A percentile compares a stretch with the other conserved stretches of the same genome.
Conservation (phyloP, 2,888 invertebrate genomes). For the Parnassius mnemosyne region DNA sequence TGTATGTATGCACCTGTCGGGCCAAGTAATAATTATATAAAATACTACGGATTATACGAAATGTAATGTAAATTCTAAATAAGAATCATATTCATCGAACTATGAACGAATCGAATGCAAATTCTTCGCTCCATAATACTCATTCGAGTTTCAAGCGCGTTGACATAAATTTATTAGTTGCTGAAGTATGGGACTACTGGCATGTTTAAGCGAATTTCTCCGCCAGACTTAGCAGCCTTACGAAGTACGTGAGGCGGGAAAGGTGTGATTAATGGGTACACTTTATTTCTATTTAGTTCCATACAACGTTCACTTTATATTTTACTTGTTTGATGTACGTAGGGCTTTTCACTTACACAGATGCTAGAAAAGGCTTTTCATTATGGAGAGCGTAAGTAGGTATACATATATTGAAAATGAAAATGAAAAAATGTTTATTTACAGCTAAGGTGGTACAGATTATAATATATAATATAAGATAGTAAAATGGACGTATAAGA, state of each 20-base stretch:
- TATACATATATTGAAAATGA: too few species aligned
- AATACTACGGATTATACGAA: too few species aligned
- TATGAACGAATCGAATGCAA: conserved; percentile 5
- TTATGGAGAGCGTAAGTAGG: too few species aligned
- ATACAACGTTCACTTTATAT: conserved; percentile 11
- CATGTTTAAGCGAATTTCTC: conserved; percentile 20
- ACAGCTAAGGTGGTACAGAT: too few species aligned
- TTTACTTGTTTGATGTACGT: not conserved
- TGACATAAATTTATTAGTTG: conserved; percentile 22
- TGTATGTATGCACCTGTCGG: too few species aligned
- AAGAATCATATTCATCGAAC: conserved; percentile 1
- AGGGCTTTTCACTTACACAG: not conserved
- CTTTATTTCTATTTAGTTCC: conserved; percentile 59
- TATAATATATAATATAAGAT: too few species aligned
- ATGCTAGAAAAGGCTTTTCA: too few species aligned
- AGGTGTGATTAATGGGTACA: conserved; percentile 59
- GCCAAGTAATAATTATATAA: too few species aligned
- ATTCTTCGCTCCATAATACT: not conserved
- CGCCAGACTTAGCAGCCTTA: conserved; percentile 25
- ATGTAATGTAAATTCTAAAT: not conserved
- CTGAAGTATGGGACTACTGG: conserved; percentile 16
- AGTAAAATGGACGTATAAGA: too few species aligned
- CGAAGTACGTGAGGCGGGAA: conserved; percentile 45
- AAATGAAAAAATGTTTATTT: too few species aligned
- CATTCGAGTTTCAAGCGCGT: conserved; percentile 7